Percentiles rank a stretch among this genome's conserved stretches.
Conservation (phyloP, 1,140 invertebrate genomes). For the Penaeus vannamei region DNA sequence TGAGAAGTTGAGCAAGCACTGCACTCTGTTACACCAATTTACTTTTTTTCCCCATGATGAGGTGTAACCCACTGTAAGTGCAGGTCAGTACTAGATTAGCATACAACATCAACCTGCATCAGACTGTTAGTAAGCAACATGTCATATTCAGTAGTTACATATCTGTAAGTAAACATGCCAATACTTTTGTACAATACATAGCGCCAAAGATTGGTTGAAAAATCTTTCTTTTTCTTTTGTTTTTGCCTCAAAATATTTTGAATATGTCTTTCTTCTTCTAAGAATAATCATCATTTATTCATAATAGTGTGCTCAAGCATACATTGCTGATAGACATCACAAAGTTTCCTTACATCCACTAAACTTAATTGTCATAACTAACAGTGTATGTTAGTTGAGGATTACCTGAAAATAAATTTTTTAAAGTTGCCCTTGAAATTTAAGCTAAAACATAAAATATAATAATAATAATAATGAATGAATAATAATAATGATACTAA, state of each 20-base stretch:
- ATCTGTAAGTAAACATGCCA: conserved; percentile 41
- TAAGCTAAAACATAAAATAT: no score
- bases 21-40: conserved; percentile 30
- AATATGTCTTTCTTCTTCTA: neutral
- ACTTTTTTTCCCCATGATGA: neutral
- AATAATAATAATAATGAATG: no score
- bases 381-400: no score
- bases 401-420: no score
- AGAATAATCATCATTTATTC: no score
- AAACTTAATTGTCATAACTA: no score
- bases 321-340: no score
- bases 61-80: neutral
- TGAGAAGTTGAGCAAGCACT: conserved; percentile 61
- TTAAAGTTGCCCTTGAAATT: no score
- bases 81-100: conserved; percentile 8
- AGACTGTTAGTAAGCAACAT: conserved; percentile 20
- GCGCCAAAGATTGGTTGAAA: conserved; percentile 16
- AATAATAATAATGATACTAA: no score
- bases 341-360: no score
- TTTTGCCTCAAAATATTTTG: neutral
- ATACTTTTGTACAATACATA: conserved; percentile 38
- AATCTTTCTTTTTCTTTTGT: neutral
- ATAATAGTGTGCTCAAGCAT: no score
- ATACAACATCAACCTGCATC: neutral
- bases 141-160: neutral